Conservation (phyloP, 2,113 vertebrate species). For the Anoplopoma fimbria region DNA sequence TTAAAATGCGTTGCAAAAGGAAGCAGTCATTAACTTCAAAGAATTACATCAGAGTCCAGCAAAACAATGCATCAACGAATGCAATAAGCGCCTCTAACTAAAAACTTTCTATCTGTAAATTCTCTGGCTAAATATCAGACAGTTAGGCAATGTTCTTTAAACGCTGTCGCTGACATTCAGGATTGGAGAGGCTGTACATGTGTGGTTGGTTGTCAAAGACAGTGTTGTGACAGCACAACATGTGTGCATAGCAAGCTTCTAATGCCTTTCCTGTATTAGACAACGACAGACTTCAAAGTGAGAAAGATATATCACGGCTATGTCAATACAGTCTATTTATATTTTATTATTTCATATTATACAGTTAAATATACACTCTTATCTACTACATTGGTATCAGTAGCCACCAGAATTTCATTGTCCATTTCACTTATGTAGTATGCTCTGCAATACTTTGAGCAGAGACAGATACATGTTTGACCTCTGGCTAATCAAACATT, state of each 20-base stretch:
- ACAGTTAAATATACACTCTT: neutral
- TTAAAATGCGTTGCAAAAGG: constrained; percentile 22
- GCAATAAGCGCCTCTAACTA: neutral
- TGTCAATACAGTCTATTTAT: neutral
- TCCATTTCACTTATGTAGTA: neutral
- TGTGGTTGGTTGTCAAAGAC: neutral
- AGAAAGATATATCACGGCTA: neutral
- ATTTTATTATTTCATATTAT: neutral
- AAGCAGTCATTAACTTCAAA: constrained; percentile 15
- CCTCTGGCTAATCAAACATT: neutral
- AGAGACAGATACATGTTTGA: neutral
- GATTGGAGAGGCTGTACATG: neutral
- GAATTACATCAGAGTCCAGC: neutral
- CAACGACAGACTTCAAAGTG: neutral
- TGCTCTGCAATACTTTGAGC: neutral
- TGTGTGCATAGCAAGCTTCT: neutral
- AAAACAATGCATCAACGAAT: neutral
- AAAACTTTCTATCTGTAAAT: neutral
- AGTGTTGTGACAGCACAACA: neutral
- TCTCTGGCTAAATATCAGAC: neutral
- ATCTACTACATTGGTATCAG: neutral
- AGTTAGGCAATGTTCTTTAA: neutral
- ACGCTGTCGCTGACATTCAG: neutral
- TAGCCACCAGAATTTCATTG: neutral
- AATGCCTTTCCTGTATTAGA: neutral